Evolutionary conservation across 2,797 vertebrate genomes (phyloP), one percentile per base, ranked within the genome.

Genomic region (Loriculus beryllinus): DNA sequence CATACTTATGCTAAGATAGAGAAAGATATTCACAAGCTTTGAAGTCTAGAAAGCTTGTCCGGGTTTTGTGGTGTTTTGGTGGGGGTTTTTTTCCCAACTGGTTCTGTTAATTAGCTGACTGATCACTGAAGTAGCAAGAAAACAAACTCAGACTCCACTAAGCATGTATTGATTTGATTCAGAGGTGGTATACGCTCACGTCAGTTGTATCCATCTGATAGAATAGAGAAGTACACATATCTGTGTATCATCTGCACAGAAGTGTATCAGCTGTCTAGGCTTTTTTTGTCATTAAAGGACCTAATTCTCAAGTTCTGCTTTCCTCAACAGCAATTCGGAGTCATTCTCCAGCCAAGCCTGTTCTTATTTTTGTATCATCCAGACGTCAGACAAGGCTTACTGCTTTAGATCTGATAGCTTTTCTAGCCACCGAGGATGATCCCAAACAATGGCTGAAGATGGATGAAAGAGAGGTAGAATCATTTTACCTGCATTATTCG

Each of bases 371-470:
- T 95, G 99, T 99, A 78, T 99, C 99, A 21, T 99, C 99, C 4
- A 98, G 99, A 93, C 98, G 99, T 68, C 99, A 99, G 87, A 99
- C 99, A 18, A 98, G 99, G 54, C 98, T 99, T 82, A 99, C 99
- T 7, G 99, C 99, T 64, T 97, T 99, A 95, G 99, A 99, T 91
- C 98, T 99, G 91, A 99, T 99, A 51, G 99, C 99, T 33, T 99
- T 98, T 97, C 97, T 99, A 93, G 99, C 99, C 82, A 99, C 99
- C 3, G 99, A 99, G 95, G 99, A 99, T 96, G 98, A 99, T 97
- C 99, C 99, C 88, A 99, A 99, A 84, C 99, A 99, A 86, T 99
- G 99, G 99, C 97, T 99, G 88, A 99, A 99, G 97, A 99, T 99
- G 98, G 99, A 99, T 60, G 99, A 99, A 97, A 98, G 98, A 98